Percentiles rank a stretch among this genome's conserved stretches.
These are phyloP conservation scores for Tetramorium bicarinatum DNA, from an alignment of 2,888 invertebrate species.

Conservation along the genomic window DNA sequence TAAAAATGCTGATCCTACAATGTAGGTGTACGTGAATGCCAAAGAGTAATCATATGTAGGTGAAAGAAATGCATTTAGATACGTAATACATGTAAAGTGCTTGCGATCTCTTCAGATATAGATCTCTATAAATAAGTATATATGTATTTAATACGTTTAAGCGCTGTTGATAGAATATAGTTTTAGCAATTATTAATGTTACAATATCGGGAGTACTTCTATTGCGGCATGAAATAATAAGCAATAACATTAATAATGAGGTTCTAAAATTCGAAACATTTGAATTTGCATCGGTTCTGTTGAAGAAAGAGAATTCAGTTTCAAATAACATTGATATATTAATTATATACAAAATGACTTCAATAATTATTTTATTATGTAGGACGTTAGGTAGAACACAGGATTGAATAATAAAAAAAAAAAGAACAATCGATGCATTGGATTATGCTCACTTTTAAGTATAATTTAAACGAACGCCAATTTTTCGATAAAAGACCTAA, in stretches of 20 bases:
- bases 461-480: not conserved
- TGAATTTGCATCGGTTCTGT: not conserved
- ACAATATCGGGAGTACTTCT: conserved; percentile 60
- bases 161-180: conserved; percentile 69
- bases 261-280: not conserved
- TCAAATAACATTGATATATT: not conserved
- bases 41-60: not conserved
- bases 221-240: conserved; percentile 67
- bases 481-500: not conserved
- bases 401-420: not conserved
- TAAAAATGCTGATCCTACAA: not conserved
- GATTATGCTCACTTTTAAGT: not conserved
- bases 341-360: not conserved
- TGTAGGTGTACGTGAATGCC: not conserved
- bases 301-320: conserved; percentile 6
- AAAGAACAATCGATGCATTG: not conserved
- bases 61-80: conserved; percentile 16
- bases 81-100: conserved; percentile 45
- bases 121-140: conserved; percentile 43
- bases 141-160: conserved; percentile 54
- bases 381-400: not conserved
- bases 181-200: conserved; percentile 69
- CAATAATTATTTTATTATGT: not conserved
- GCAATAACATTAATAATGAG: conserved; percentile 64
- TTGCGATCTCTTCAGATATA: conserved; percentile 36